Base-by-base conservation (phyloP, 1,140 invertebrate genomes). In the Elymnias hypermnestra region DNA sequence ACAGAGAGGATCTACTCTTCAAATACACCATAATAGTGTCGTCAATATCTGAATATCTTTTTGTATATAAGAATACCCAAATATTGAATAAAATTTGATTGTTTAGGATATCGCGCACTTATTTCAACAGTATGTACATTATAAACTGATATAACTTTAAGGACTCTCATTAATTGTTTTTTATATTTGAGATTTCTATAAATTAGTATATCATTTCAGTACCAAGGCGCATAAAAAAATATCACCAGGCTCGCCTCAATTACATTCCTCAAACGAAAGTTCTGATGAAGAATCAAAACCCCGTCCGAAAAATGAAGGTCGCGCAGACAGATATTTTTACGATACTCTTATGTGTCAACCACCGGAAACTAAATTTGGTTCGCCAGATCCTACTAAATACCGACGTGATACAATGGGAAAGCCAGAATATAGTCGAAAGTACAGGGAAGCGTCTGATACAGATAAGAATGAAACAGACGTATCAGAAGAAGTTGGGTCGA, bases 271-370 rank as follows among this genome's bases (percentile, higher is more conserved):
- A 0, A 70, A 68, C 35, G 75, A 82, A 28, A 81, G 75, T 26
- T 81, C 73, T 2, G 77, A 77, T 3, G 77, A 82, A 0, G 81
- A 82, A 3, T 31, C 41, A 7, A 77, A 70, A 26, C 33, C 47
- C 1, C 38, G 63, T 13, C 55, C 52, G 0, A 73, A 72, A 40
- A 23, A 44, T 3, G 71, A 77, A 29, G 62, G 62, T 2, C 51
- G 66, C 6, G 68, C 68, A 0, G 73, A 76, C 42, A 62, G 67
- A 29, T 81, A 65, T 36, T 82, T 84, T 40, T 84, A 78, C 35
- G 81, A 84, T 0, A 69, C 81, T 0, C 58, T 84, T 0, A 76
- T 82, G 75, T 82, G 81, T 40, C 70, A 77, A 36, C 65, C 57
- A 4, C 53, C 67, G 2, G 71, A 75, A 2, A 39, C 48, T 0